A percentile compares a stretch with the other conserved stretches of the same genome.
Conservation (phyloP, 2,113 vertebrate species). For the Phodopus roborovskii region DNA sequence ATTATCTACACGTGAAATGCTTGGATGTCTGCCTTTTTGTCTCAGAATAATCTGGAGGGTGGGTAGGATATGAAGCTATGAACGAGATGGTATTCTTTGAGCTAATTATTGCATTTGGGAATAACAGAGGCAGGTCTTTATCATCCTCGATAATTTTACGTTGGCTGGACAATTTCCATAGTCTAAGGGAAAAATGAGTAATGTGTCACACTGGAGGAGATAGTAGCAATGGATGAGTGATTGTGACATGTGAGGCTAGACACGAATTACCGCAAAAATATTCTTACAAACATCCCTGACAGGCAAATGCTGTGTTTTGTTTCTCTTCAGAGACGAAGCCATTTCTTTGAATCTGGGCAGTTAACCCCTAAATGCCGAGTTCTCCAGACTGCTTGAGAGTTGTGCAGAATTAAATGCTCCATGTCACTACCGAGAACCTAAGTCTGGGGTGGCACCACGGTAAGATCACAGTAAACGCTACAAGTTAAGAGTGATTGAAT, state of each 20-base stretch:
- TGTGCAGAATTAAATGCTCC: slow-evolving; percentile 74
- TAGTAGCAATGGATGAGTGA: neutral
- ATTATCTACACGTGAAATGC: neutral
- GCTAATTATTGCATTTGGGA: neutral
- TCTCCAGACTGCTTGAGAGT: slow-evolving; percentile 65
- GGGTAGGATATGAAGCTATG: neutral
- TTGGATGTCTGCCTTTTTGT: slow-evolving; percentile 12
- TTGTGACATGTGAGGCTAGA: neutral
- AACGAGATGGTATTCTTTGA: neutral
- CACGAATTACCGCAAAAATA: neutral
- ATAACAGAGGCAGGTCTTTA: neutral
- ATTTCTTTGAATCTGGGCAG: slow-evolving; percentile 74
- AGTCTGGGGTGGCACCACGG: slow-evolving; percentile 49
- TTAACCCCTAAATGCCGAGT: slow-evolving; percentile 66
- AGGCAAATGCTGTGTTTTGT: slow-evolving; percentile 52
- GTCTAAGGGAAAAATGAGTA: neutral
- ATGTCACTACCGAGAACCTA: slow-evolving; percentile 54
- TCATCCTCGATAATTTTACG: neutral
- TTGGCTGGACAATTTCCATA: slow-evolving; percentile 1
- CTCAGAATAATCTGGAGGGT: neutral
- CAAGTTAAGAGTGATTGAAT: neutral
- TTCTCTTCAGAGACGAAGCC: slow-evolving; percentile 74
- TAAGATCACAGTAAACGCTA: slow-evolving; percentile 68
- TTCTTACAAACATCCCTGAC: slow-evolving; percentile 21
- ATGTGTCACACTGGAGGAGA: neutral